Percentiles rank a stretch among this genome's conserved stretches.
These are phyloP conservation scores for Chrysaora quinquecirrha DNA, from an alignment of 30 jellyfish, hydroid and myxozoan genomes.

Conservation along the genomic window DNA sequence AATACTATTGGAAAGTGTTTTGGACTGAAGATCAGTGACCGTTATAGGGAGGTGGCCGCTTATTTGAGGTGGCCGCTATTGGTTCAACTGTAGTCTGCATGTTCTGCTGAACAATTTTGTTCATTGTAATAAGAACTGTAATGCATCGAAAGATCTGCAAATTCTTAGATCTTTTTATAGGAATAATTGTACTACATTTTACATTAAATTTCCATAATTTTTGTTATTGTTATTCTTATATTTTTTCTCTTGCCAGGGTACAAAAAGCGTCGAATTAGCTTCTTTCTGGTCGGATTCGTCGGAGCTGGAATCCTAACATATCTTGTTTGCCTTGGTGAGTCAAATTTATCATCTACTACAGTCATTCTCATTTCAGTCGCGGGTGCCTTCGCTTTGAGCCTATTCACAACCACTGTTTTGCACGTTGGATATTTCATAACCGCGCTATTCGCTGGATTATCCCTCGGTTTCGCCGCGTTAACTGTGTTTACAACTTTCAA, in stretches of 20 bases:
- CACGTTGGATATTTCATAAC: constrained; percentile 94
- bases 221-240: no score
- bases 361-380: constrained; percentile 84
- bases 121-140: no score
- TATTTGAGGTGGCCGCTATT: no score
- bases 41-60: no score
- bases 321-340: constrained; percentile 73
- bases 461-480: constrained; percentile 80
- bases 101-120: no score
- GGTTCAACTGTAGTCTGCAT: no score
- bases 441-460: constrained; percentile 91
- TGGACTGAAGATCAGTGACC: no score
- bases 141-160: no score
- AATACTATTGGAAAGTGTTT: no score
- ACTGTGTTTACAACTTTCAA: constrained; percentile 67
- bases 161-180: no score
- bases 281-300: constrained; percentile 81
- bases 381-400: constrained; percentile 86
- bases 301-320: constrained; percentile 76
- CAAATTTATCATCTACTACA: constrained; percentile 66
- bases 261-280: constrained; percentile 76
- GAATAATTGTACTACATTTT: no score
- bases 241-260: constrained; percentile 64
- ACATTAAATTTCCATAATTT: no score
- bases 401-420: constrained; percentile 74